Base-by-base conservation (phyloP, 2,888 invertebrate species). In the Eurois occulta region DNA sequence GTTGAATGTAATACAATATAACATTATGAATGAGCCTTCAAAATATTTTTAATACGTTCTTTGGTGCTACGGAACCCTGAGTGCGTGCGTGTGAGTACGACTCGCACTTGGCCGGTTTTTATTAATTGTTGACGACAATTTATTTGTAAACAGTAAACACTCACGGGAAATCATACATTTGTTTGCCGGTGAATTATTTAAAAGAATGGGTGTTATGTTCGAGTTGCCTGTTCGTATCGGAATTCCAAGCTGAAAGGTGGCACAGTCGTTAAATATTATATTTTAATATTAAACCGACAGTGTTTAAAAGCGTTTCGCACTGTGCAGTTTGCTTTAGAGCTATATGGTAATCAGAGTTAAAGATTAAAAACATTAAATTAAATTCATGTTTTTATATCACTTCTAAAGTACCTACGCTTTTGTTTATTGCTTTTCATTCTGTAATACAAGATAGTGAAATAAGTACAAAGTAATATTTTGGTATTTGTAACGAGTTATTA, bases 61-160 rank as follows among this genome's bases (percentile, higher is more conserved):
- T n/a, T n/a, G n/a, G n/a, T n/a, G n/a, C n/a, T n/a, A n/a, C n/a
- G n/a, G n/a, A n/a, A n/a, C n/a, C n/a, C n/a, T n/a, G n/a, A n/a
- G n/a, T n/a, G n/a, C n/a, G n/a, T n/a, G n/a, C n/a, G n/a, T n/a
- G n/a, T n/a, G n/a, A n/a, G n/a, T n/a, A n/a, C n/a, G n/a, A n/a
- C n/a, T n/a, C n/a, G n/a, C n/a, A n/a, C n/a, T n/a, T n/a, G n/a
- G 18, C 35, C 21, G 11, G 48, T 35, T 10, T 76, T 80, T 75
- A 68, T 77, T 72, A 69, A 65, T 69, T 73, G 58, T 72, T 66
- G 18, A 32, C 60, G 18, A 64, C 18, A 67, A 60, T n/a, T 72
- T 78, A 60, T 85, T 87, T 81, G 60, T 84, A 86, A 86, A 85
- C 74, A 81, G 60, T 78, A 84, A 84, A 85, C 75, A 84, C 6